Percentiles rank a stretch among this genome's conserved stretches.
phyloP scores from a whole-genome alignment of 2,797 vertebrate species.

The Sarcophilus harrisii region DNA sequence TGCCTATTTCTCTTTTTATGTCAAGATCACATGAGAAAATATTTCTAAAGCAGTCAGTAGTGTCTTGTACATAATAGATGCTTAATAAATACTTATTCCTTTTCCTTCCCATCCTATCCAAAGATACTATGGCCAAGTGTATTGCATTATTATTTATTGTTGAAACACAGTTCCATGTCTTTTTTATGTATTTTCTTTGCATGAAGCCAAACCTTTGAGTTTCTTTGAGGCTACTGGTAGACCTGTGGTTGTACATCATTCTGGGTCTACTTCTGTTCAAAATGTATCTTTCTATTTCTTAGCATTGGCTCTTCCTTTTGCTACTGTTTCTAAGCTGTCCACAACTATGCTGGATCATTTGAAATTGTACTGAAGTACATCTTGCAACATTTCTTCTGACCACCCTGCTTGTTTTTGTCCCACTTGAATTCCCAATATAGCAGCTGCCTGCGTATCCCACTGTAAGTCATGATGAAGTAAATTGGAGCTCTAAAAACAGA shows the following conservation, averaged over 20 bases:
- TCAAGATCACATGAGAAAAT: background rate
- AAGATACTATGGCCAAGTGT: background rate
- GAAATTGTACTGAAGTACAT: background rate
- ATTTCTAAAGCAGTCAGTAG: background rate
- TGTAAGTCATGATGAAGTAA: background rate
- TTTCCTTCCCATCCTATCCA: background rate
- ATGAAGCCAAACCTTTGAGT: background rate
- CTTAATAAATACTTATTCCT: background rate
- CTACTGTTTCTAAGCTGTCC: background rate
- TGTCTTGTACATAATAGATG: background rate
- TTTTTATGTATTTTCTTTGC: background rate
- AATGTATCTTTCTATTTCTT: background rate
- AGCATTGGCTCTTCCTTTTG: background rate
- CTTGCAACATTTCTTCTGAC: background rate
- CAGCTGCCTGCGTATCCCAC: conserved; percentile 11
- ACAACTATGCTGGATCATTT: background rate
- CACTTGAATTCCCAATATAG: background rate
- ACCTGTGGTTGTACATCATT: background rate
- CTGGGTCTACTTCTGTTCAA: background rate
- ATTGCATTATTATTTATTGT: background rate
- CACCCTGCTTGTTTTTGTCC: conserved; percentile 37
- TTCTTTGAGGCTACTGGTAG: background rate
- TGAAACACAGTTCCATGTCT: background rate
- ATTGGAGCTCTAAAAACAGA: background rate
- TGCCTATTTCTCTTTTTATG: background rate